Evolutionary conservation across 2,888 invertebrate genomes (phyloP).

Genomic region (Anoncus sp.): DNA sequence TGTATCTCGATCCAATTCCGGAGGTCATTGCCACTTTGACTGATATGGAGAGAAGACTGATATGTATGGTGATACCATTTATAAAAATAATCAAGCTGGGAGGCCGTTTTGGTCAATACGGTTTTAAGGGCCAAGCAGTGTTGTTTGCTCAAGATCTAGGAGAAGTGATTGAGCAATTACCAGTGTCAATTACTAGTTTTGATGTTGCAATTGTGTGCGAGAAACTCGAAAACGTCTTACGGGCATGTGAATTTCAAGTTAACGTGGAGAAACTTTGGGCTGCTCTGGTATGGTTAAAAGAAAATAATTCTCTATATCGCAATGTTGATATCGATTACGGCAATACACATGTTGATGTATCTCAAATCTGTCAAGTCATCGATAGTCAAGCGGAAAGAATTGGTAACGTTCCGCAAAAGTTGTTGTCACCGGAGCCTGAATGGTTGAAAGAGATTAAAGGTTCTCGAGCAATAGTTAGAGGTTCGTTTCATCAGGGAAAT

Average conservation of each 20-base stretch:
- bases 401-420: neutral
- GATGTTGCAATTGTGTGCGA: conserved; percentile 10
- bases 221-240: conserved; percentile 2
- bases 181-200: conserved; percentile 7
- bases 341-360: neutral
- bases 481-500: conserved; percentile 7
- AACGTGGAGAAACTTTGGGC: conserved; percentile 12
- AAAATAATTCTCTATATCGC: neutral
- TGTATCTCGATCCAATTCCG: conserved; percentile 3
- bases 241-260: conserved; percentile 2
- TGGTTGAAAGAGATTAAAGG: neutral
- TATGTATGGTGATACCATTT: conserved; percentile 16
- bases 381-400: neutral
- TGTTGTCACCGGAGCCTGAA: too few species aligned
- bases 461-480: neutral
- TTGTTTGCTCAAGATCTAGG: conserved; percentile 6
- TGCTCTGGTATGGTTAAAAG: neutral
- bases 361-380: neutral
- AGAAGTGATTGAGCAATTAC: conserved; percentile 9
- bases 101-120: conserved; percentile 36
- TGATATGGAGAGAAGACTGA: neutral
- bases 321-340: conserved; percentile 1
- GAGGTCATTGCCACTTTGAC: neutral
- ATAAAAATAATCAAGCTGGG: conserved; percentile 31
- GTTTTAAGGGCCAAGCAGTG: conserved; percentile 31